Percentiles rank a stretch among this genome's conserved stretches.
phyloP scores from a whole-genome alignment of 2,888 invertebrate genomes.

The Drosophila lacicola region DNA sequence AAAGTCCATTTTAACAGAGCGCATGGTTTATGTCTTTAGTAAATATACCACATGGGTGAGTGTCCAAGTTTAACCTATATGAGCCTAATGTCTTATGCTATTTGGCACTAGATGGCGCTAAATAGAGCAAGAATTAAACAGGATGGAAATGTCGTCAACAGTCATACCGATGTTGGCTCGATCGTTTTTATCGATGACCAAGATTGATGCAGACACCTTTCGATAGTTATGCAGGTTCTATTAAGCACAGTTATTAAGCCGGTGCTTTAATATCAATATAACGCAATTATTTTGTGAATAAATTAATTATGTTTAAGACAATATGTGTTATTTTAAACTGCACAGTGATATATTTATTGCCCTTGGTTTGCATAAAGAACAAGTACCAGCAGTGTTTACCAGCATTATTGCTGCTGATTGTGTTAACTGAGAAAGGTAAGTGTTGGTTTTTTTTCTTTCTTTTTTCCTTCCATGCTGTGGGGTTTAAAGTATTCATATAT shows the following conservation, averaged over 20 bases:
- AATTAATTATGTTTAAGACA: neutral
- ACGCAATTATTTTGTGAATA: neutral
- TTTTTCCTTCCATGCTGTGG: neutral
- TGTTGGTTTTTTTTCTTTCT: neutral
- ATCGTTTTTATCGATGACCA: slow-evolving; percentile 1
- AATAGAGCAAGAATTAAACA: fast-evolving
- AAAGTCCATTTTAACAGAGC: slow-evolving; percentile 2
- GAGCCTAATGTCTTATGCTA: neutral
- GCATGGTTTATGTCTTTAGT: slow-evolving; percentile 4
- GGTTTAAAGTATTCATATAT: neutral
- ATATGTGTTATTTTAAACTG: neutral
- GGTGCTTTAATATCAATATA: neutral
- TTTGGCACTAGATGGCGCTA: slow-evolving; percentile 15
- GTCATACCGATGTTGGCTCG: neutral
- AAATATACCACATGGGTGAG: no score
- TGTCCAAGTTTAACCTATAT: no score
- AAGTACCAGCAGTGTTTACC: neutral
- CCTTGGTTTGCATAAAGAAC: neutral
- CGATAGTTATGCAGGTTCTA: neutral
- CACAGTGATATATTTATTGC: neutral
- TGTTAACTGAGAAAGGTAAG: neutral
- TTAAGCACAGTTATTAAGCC: neutral
- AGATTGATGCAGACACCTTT: neutral
- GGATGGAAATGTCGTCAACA: neutral
- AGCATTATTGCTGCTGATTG: neutral